These are phyloP conservation scores for Drosophila monieri DNA, from an alignment of 2,888 invertebrate species.

Conservation along the genomic window DNA sequence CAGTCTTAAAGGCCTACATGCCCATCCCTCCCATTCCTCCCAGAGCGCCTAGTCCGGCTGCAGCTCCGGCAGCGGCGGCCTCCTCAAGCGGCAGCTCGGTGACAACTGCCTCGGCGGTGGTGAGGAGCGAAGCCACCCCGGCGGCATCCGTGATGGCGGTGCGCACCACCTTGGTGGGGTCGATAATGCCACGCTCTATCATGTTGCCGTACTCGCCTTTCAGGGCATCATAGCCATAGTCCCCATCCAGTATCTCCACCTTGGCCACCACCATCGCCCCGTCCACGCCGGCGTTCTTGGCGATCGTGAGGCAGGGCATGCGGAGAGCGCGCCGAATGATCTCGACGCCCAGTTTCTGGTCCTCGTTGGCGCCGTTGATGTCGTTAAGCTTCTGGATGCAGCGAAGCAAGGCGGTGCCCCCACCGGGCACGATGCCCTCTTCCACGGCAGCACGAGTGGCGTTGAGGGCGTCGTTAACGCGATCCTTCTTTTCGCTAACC, in stretches of 20 bases:
- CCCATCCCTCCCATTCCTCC: slow-evolving; percentile 54
- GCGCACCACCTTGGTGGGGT: slow-evolving; percentile 96
- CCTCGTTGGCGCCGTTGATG: slow-evolving; percentile 88
- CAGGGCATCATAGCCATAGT: slow-evolving; percentile 95
- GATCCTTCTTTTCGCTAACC: slow-evolving; percentile 97
- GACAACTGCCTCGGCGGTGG: slow-evolving; percentile 98
- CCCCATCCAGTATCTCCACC: slow-evolving; percentile 91
- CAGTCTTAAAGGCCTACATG: slow-evolving; percentile 41
- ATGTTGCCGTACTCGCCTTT: slow-evolving; percentile 96
- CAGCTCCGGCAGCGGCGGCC: slow-evolving; percentile 37
- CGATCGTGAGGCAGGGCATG: slow-evolving; percentile 96
- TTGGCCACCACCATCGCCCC: slow-evolving; percentile 96
- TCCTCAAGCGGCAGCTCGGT: slow-evolving; percentile 97
- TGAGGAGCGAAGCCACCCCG: slow-evolving; percentile 96
- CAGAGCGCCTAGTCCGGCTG: slow-evolving; percentile 49
- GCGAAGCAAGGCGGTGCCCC: slow-evolving; percentile 94
- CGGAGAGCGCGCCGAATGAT: slow-evolving; percentile 93
- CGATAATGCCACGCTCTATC: slow-evolving; percentile 97
- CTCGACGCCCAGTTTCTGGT: slow-evolving; percentile 89
- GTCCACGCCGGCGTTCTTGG: slow-evolving; percentile 96
- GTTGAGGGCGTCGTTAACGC: slow-evolving; percentile 96
- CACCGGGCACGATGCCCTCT: slow-evolving; percentile 98
- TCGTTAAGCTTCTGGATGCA: slow-evolving; percentile 89
- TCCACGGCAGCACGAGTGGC: slow-evolving; percentile 97
- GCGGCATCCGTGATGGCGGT: slow-evolving; percentile 97